Base-by-base conservation (phyloP, 2,797 vertebrate genomes). In the Astyanax mexicanus region DNA sequence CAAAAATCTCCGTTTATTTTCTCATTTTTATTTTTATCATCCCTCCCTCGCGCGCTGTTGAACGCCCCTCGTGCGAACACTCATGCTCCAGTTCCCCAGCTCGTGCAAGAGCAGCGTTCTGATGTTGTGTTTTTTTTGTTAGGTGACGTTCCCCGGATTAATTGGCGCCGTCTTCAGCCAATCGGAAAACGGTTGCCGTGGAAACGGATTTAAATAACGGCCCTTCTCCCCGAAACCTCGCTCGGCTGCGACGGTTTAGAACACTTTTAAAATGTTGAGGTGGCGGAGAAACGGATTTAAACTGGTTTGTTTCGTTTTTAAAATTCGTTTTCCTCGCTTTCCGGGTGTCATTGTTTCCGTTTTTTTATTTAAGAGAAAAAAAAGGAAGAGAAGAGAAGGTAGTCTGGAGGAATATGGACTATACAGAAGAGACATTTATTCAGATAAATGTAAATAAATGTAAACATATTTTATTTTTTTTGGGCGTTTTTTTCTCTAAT, bases 141-240 rank as follows among this genome's bases (percentile, higher is more conserved):
- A 94, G 92, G 88, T 96, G 95, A 94, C 95, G 95, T 91, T 78
- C 87, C 9, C 62, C 19, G 81, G 49, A 19, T 54, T 90, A 89
- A 93, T 95, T 92, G 88, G 73, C 65, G 40, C 77, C 70, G 55
- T 70, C 37, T 2, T 35, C 70, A 87, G 90, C 97, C 97, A 98
- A 98, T 98, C 93, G 90, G 35, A 29, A 74, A 6, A 29, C 84
- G 72, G 96, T 96, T 89, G 86, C 93, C 89, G 95, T 96, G 92
- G 95, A 90, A 95, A 98, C 96, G 89, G 81, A 76, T 89, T 93
- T 95, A 95, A 95, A 94, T 94, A 94, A 95, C 96, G 93, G 12
- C 13, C 51, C 51, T n/a, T 58, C 93, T 93, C 95, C 95, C 93
- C 89, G 92, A 93, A 78, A 52, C 49, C 57, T 73, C 54, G 17